Base-by-base conservation (phyloP, 2,888 invertebrate species). In the Zele albiditarsus region DNA sequence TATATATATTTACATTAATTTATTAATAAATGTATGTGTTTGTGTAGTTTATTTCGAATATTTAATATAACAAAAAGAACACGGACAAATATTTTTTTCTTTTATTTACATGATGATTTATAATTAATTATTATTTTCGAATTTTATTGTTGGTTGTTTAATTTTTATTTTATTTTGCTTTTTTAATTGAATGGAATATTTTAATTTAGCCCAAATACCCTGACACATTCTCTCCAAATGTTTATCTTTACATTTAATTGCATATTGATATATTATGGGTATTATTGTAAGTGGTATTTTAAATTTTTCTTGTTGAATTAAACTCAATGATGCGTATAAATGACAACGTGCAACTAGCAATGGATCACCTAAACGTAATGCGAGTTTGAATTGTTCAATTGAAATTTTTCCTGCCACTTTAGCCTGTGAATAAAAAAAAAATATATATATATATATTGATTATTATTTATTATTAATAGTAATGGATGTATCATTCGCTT, bases 331-430 rank as follows among this genome's bases (percentile, higher is more conserved):
- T 72, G 94, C 93, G 88, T 96, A 99, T 0, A 99, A 91, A 82
- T 93, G 93, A 87, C 98, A 98, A 74, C 97, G 92, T 0, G 95
- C 93, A 53, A 95, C 93, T 67, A 96, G 90, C 46, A 93, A 91
- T 0, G 96, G 95, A 90, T 98, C 97, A 0, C 95, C 96, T 57
- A 97, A 90, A 84, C 94, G 92, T 77, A 94, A 85, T 0, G 98
- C 97, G 31, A 98, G 90, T 84, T 92, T 92, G 78, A 98, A 92
- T 87, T 99, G 98, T 78, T 94, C 92, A 23, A 94, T 70, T 14
- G 98, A 97, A 88, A 98, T 97, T 86, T 93, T 93, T 0, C 96
- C 97, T 38, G 98, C 98, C 84, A 94, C 94, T 84, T 94, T 92
- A 16, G 98, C 98, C 96, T 96, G 88, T 23, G 88, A 89, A 81